Percentiles rank a stretch among this genome's conserved stretches.
phyloP scores from a whole-genome alignment of 2,888 invertebrate species.

The Hyppa rectilinea region DNA sequence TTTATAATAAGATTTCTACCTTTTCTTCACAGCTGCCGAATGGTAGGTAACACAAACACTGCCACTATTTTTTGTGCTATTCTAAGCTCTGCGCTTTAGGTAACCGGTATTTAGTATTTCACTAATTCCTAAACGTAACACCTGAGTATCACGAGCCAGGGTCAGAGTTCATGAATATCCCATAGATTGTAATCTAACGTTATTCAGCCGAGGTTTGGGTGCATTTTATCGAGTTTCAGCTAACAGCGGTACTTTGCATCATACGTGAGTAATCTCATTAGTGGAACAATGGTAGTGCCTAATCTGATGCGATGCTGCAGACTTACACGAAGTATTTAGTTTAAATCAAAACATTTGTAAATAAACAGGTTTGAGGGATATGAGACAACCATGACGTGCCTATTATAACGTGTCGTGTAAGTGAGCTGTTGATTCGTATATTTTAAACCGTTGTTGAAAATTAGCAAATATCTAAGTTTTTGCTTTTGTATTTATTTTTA shows the following conservation, averaged over 20 bases:
- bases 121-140: slow-evolving; percentile 22
- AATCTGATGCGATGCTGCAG: slow-evolving; percentile 76
- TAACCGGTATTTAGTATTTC: not conserved
- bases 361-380: not conserved
- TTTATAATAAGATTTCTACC: not conserved
- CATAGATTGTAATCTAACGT: slow-evolving; percentile 71
- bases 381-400: too few species aligned
- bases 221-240: slow-evolving; percentile 81
- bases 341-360: slow-evolving; percentile 19
- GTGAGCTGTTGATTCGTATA: not conserved
- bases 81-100: too few species aligned
- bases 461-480: too few species aligned
- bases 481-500: not conserved
- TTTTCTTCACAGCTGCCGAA: not conserved
- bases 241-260: slow-evolving; percentile 77
- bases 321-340: slow-evolving; percentile 62
- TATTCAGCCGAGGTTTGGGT: slow-evolving; percentile 76
- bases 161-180: slow-evolving; percentile 56
- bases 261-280: slow-evolving; percentile 83
- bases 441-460: not conserved
- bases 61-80: too few species aligned
- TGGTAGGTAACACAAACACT: too few species aligned
- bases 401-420: too few species aligned
- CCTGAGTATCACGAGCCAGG: slow-evolving; percentile 14
- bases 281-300: slow-evolving; percentile 79